A percentile compares a stretch with the other conserved stretches of the same genome.
Evolutionary conservation across 2,888 invertebrate species (phyloP).

Genomic region (Rhagium mordax): DNA sequence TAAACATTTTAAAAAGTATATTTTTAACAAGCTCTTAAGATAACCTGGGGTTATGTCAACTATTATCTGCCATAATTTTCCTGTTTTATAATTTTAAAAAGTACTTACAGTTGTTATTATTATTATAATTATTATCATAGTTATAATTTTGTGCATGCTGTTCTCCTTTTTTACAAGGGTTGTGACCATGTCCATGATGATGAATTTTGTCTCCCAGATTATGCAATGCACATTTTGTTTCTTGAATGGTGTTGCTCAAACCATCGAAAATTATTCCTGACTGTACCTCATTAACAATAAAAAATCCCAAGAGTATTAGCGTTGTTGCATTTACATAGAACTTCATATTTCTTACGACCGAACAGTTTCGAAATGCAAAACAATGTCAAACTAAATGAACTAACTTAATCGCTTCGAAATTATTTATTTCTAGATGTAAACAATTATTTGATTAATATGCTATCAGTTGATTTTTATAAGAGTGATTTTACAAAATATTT

Average conservation of each 20-base stretch:
- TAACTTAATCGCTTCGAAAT: neutral
- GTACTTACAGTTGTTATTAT: neutral
- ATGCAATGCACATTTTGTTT: slow-evolving; percentile 27
- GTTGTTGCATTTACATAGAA: neutral
- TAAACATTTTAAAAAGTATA: no score
- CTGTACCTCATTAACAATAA: neutral
- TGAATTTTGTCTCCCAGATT: slow-evolving; percentile 12
- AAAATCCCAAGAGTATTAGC: neutral
- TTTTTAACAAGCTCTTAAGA: no score
- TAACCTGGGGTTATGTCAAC: no score
- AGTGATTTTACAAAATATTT: no score
- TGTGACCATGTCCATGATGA: slow-evolving; percentile 22
- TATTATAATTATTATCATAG: neutral
- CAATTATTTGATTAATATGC: neutral
- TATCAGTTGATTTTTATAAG: neutral
- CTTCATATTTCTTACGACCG: neutral
- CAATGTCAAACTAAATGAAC: neutral
- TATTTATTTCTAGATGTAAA: neutral
- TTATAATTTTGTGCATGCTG: neutral
- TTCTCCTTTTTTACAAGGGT: slow-evolving; percentile 11
- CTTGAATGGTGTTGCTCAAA: neutral
- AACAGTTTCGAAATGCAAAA: neutral
- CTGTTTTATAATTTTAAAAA: neutral
- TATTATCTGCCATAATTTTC: neutral
- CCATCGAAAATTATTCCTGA: neutral